Conservation (phyloP, 2,113 vertebrate species). For the Coptodon bakossiorum region DNA sequence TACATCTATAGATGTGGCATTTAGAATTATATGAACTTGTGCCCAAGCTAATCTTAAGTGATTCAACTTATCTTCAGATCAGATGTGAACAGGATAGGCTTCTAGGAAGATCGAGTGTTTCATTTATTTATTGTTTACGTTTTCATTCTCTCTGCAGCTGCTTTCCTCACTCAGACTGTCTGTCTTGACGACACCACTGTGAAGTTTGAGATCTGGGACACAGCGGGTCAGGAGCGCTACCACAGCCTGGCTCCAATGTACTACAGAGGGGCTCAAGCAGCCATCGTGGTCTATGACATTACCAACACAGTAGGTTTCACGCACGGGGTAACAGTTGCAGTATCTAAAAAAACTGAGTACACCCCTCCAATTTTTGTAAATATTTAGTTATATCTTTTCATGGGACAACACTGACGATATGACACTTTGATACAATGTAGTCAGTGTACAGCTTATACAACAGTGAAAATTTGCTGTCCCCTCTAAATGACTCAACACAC, state of each 20-base stretch:
- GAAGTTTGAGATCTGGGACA: conserved; percentile 99
- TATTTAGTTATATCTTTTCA: background rate
- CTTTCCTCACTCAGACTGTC: conserved; percentile 94
- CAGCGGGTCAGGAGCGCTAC: conserved; percentile 92
- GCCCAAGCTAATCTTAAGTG: background rate
- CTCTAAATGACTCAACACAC: background rate
- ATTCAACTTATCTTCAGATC: background rate
- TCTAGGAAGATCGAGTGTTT: background rate
- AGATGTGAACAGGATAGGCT: background rate
- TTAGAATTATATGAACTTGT: background rate
- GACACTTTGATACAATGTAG: background rate
- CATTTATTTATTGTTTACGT: background rate
- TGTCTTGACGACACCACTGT: conserved; percentile 95
- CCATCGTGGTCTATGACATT: conserved; percentile 96
- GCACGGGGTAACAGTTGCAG: background rate
- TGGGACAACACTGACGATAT: background rate
- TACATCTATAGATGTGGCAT: accelerated
- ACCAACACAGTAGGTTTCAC: conserved; percentile 83
- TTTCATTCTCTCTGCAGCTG: conserved; percentile 68
- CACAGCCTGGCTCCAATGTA: conserved; percentile 98
- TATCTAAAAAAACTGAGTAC: background rate
- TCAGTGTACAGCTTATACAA: background rate
- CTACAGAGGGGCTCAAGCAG: conserved; percentile 91
- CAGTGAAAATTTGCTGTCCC: background rate
- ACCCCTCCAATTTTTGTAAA: background rate